These are phyloP conservation scores for Tetramorium simillimum DNA, from an alignment of 1,140 invertebrate genomes.

Conservation along the genomic window DNA sequence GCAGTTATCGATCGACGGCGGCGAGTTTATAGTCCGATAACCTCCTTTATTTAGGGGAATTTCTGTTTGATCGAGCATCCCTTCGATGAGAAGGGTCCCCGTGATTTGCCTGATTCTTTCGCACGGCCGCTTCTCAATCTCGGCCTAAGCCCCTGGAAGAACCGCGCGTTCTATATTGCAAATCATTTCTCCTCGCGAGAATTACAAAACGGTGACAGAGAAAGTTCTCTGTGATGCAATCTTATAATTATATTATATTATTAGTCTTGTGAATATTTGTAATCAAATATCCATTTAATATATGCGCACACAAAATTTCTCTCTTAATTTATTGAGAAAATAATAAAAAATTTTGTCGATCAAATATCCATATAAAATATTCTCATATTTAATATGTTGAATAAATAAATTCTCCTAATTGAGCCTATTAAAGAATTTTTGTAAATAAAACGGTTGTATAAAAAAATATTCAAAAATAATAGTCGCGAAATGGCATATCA, in stretches of 20 bases:
- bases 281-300: conserved; percentile 4
- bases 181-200: conserved; percentile 38
- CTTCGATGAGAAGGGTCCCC: conserved; percentile 69
- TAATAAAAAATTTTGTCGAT: neutral
- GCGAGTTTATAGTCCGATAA: conserved; percentile 66
- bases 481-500: neutral
- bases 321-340: neutral
- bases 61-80: conserved; percentile 74
- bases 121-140: conserved; percentile 75
- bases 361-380: neutral
- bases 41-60: conserved; percentile 69
- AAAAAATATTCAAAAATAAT: conserved; percentile 1
- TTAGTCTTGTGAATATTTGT: neutral
- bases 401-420: neutral
- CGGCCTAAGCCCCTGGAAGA: conserved; percentile 59
- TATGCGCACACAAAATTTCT: neutral
- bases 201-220: conserved; percentile 25
- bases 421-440: neutral
- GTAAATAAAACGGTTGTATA: neutral
- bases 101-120: conserved; percentile 77
- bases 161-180: conserved; percentile 48
- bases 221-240: neutral
- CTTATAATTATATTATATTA: neutral
- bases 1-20: conserved; percentile 50
- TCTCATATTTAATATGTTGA: neutral